Conservation (phyloP, 2,113 vertebrate species). For the Pachycephala philippinensis region DNA sequence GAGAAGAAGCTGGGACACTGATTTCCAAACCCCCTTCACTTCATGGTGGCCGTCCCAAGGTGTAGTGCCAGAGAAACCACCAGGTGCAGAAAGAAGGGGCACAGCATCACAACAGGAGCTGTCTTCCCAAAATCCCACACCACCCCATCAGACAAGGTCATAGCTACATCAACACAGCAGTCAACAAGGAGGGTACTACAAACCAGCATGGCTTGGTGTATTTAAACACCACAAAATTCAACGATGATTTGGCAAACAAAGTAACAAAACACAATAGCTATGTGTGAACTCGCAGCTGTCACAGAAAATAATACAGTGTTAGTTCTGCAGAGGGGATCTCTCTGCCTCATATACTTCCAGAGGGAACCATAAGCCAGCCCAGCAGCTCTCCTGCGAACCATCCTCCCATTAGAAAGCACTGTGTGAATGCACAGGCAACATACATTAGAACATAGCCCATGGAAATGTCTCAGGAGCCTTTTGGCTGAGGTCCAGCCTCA, state of each 20-base stretch:
- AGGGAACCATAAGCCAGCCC: background rate
- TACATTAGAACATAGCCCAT: background rate
- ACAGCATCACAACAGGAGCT: background rate
- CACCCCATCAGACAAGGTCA: background rate
- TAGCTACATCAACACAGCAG: background rate
- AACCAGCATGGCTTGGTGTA: background rate
- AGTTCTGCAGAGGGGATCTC: background rate
- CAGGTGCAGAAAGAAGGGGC: fast-evolving
- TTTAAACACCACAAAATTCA: background rate
- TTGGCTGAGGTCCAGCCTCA: background rate
- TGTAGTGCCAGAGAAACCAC: background rate
- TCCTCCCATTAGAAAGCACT: background rate
- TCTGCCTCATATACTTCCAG: background rate
- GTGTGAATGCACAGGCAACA: background rate
- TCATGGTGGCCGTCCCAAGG: background rate
- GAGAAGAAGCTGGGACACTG: background rate
- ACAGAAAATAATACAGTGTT: background rate
- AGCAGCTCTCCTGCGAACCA: background rate
- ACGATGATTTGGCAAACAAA: background rate
- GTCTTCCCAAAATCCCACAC: background rate
- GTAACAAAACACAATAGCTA: background rate
- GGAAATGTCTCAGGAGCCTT: background rate
- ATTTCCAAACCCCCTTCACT: background rate
- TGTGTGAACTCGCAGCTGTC: background rate
- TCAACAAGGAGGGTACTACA: background rate